Base-by-base conservation (phyloP, 2,888 invertebrate species). In the Hyles lineata region DNA sequence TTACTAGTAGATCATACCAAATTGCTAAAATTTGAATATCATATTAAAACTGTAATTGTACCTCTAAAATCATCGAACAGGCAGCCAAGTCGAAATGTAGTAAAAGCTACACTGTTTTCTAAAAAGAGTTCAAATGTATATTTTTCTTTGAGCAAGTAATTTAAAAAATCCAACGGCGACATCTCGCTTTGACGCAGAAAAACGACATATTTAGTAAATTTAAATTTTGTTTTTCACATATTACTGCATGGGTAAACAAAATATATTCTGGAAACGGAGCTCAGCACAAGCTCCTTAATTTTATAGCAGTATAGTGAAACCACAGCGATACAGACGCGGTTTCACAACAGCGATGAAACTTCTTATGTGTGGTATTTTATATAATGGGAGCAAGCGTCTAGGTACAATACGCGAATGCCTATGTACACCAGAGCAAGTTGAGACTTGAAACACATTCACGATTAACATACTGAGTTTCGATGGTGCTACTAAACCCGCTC, bases 401-500 rank as follows among this genome's bases (percentile, higher is more conserved):
- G 43, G 67, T 50, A 67, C 67, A 50, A 50, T 58, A 58, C 32
- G 25, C 58, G 17, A 21, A 59, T 67, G 23, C 43, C 23, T 70
- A 59, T 70, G 19, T 59, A 72, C 58, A 29, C 50, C 21, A 58
- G 59, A 52, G 55, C 52, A 73, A 82, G 78, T 79, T 75, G 77
- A 76, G 78, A 82, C 79, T 77, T 78, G 76, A 71, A 77, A 75
- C 69, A 70, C 74, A 75, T 76, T 79, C 77, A 75, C 77, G 81
- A 88, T 86, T 88, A 83, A 77, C 80, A 83, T 81, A 82, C 79
- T 80, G 77, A 74, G 77, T 78, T 70, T 61, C 70, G 70, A 61
- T 70, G 72, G 72, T 43, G 74, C 67, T 76, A 61, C 73, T 61
- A 50, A 70, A 70, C 70, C 70, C 61, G 52, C 29, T 60, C 60